Base-by-base conservation (phyloP, 2,113 vertebrate genomes). In the Daboia siamensis region DNA sequence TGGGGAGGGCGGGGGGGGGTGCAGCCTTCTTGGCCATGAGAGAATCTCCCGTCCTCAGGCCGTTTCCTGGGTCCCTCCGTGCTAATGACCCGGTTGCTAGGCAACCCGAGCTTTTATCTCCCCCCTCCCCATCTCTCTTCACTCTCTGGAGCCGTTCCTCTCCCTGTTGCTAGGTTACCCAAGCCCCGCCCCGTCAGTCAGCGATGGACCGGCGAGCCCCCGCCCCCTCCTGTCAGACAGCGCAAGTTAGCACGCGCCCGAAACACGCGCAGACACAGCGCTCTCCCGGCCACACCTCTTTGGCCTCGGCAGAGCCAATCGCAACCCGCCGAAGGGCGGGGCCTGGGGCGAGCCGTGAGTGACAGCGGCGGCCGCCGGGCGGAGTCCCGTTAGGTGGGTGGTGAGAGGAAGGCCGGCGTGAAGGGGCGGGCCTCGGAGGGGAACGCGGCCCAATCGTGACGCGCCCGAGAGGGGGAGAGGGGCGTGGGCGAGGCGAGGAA, bases 31-130 rank as follows among this genome's bases (percentile, higher is more conserved):
- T 0, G 64, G 64, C n/a, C n/a, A 8, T 33, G 15, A 33, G n/a
- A n/a, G 15, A 15, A 20, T 80, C 20, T 44, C 84, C 74, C 56
- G 29, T 1, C 57, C 84, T 90, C 55, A 21, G 44, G 20, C 39
- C 15, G 9, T 12, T 55, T 33, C 17, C 21, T 9, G 10, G n/a
- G 20, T n/a, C 29, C 17, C 51, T 26, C n/a, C 57, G 39, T 80
- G 74, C 7, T 44, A 1, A 80, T 21, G 20, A 6, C 44, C 10
- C 0, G 46, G 13, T 59, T 87, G 0, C n/a, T 10, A 29, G 74
- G 0, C 51, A 2, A 0, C 24, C 48, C 0, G 0, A 8, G 0
- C 39, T 39, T 69, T 69, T 13, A 69, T 64, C n/a, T 0, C 1
- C 86, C 12, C 57, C 9, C 69, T 24, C 1, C 57, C 12, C 0